Evolutionary conservation across 2,797 vertebrate genomes (phyloP).

Genomic region (Eulemur mongoz): DNA sequence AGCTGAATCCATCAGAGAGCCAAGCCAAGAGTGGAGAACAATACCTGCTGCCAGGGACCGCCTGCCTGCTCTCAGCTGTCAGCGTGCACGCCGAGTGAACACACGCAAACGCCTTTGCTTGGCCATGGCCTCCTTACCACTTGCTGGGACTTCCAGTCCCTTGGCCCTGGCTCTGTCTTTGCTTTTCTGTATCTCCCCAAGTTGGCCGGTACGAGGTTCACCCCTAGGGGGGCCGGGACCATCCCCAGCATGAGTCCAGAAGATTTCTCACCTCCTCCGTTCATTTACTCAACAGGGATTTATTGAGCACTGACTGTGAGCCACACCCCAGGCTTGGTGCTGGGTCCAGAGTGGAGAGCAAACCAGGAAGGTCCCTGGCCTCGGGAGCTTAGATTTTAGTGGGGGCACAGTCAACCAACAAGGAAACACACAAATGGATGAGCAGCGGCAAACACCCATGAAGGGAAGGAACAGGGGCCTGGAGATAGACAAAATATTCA

Average conservation of each 20-base stretch:
- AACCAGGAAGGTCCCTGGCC: neutral
- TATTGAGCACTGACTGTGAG: neutral
- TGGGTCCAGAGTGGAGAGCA: neutral
- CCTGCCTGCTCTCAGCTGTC: neutral
- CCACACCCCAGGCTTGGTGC: neutral
- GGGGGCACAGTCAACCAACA: neutral
- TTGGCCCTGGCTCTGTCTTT: neutral
- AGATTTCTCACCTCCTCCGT: neutral
- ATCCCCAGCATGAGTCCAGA: neutral
- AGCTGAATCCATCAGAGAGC: neutral
- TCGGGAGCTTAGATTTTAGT: neutral
- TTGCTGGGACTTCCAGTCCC: conserved; percentile 4
- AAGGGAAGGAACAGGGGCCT: neutral
- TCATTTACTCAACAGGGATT: neutral
- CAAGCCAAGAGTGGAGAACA: neutral
- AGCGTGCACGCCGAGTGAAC: neutral
- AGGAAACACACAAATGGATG: neutral
- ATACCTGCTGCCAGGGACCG: neutral
- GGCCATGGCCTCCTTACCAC: neutral
- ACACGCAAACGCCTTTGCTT: neutral
- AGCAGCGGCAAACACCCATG: neutral
- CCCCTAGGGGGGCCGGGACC: neutral
- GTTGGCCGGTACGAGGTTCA: neutral
- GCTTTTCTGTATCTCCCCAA: neutral
- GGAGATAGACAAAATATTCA: neutral